These are phyloP conservation scores for Drosophila tanythrix DNA, from an alignment of 2,888 invertebrate genomes.

Conservation along the genomic window DNA sequence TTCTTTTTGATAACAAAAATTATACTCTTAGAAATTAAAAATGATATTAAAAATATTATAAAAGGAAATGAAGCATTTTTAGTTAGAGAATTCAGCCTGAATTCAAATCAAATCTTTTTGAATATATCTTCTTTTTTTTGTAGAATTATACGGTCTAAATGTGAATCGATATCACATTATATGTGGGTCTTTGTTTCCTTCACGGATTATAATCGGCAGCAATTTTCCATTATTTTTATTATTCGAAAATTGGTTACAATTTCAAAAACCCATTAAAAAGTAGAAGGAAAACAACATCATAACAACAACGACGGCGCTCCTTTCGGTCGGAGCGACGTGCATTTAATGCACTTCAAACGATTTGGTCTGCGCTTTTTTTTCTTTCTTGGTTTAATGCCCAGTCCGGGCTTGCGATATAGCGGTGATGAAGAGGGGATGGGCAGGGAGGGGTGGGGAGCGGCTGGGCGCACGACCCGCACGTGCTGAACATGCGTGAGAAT, in stretches of 20 bases:
- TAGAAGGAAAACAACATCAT: background rate
- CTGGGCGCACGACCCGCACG: conserved; percentile 82
- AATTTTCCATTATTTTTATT: conserved; percentile 61
- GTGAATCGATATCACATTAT: background rate
- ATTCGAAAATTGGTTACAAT: conserved; percentile 71
- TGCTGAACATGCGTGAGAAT: conserved; percentile 85
- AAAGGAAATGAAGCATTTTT: background rate
- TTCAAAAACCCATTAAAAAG: conserved; percentile 66
- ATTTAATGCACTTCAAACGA: conserved; percentile 76
- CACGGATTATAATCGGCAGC: conserved; percentile 37
- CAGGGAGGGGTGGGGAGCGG: too few relatives aligned
- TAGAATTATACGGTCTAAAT: background rate
- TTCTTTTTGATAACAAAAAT: background rate
- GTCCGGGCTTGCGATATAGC: background rate
- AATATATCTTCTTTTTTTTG: background rate
- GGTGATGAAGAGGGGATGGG: background rate
- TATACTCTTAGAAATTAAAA: background rate
- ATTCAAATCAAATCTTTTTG: background rate
- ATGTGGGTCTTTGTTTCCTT: conserved; percentile 19
- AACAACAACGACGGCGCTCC: conserved; percentile 41
- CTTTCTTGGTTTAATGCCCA: conserved; percentile 4
- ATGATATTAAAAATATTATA: background rate
- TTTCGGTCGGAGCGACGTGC: conserved; percentile 58
- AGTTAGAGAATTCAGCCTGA: background rate
- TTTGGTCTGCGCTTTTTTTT: conserved; percentile 51